Base-by-base conservation (phyloP, 92 coral and sea anemone species). In the Zoanthus sociatus region DNA sequence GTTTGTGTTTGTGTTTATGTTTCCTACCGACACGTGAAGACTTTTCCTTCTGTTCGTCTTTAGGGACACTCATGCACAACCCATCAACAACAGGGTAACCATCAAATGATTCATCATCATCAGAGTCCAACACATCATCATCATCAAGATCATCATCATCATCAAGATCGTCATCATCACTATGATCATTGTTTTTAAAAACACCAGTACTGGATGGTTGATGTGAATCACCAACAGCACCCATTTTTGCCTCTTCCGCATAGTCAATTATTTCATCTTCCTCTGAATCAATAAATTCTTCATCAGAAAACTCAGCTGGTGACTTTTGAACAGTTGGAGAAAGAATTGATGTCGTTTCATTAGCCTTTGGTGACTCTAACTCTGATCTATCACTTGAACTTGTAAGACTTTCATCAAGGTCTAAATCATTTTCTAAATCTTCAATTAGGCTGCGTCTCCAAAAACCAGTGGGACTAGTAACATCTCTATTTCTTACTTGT, bases 401-500 rank as follows among this genome's bases (percentile, higher is more conserved):
- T n/a, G 89, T 93, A 32, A 84, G 14, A 46, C 93, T 87, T 53
- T 95, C 96, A 21, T 96, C 99, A 75, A 90, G 87, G 53, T 87
- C 88, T 9, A 92, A 93, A 77, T 94, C 93, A 64, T 87, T 92
- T 50, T 97, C 96, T 79, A 97, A 79, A 87, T 97, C 99, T 73
- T 93, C 79, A 37, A 97, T 92, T 86, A 97, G 86, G 74, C 97
- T 95, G 14, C 89, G 83, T 21, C 99, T 89, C 99, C 99, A 97
- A 53, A 90, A 88, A 30, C 87, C 91, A 30, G 47, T 72, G 9
- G 73, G 69, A 53, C 83, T 83, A 48, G 51, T 87, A 20, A 16
- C 16, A 71, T 73, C 73, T 58, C 82, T 89, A n/a, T 74, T 84
- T 73, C 72, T 77, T 11, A 79, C 81, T 71, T 92, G 84, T 26